Evolutionary conservation across 2,888 invertebrate genomes (phyloP), one percentile per base, ranked within the genome.

Genomic region (Lithophane ornitopus): DNA sequence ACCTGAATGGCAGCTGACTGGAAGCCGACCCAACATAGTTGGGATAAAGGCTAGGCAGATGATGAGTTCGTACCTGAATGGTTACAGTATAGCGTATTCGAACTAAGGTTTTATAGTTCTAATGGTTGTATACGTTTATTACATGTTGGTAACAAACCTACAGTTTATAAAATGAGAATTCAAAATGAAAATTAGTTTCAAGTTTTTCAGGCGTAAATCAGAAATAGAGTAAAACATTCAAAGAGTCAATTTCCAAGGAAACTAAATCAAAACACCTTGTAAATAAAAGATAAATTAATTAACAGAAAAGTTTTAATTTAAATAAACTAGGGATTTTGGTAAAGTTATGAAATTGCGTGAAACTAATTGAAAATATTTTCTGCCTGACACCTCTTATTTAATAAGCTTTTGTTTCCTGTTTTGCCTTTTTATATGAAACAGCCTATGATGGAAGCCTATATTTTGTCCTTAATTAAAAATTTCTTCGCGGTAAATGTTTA

Each of bases 391-490:
- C 70, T 80, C 46, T 58, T 71, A 67, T 76, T 82, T 76, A 73
- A 68, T 65, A 76, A 68, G 46, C n/a, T 73, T 67, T 73, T 39
- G 69, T 80, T 63, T 34, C 26, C 14, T 54, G 26, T 54, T 22
- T 79, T 73, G 76, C 49, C 63, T 82, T 71, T 58, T 76, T 41
- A 73, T 69, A 82, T 69, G 46, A 77, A 76, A 77, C 56, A 74
- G 63, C 68, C 56, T 61, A 28, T 67, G 8, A 59, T 54, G 61
- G 52, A n/a, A 66, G 62, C 63, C 41, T 72, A 70, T 68, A 82
- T 76, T 83, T 69, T 71, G 73, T 39, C 46, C 69, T 74, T 83
- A 77, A 83, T 83, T 83, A 83, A 83, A 82, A 71, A 26, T 26
- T 63, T 76, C 63, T 26, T 61, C 46, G 14, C 58, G 19, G 61